phyloP scores from a whole-genome alignment of 2,113 vertebrate species.

The Hippocampus guttulatus region DNA sequence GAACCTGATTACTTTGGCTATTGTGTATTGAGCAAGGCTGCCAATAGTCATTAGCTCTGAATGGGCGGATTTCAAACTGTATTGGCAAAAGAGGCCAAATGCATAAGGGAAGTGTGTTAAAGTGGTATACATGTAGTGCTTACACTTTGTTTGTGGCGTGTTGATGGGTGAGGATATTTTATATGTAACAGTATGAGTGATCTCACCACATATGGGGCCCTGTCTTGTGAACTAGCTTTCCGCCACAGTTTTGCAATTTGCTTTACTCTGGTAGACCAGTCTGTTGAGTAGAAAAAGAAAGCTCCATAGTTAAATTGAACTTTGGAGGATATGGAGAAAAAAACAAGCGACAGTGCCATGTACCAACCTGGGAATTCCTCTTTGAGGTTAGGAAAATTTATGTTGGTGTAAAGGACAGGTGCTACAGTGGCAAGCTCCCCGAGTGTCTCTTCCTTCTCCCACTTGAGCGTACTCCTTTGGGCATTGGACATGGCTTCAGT shows the following conservation, averaged over 20 bases:
- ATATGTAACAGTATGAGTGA: slow-evolving; percentile 16
- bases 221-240: slow-evolving; percentile 97
- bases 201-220: slow-evolving; percentile 97
- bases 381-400: slow-evolving; percentile 92
- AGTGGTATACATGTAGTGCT: slow-evolving; percentile 9
- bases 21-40: slow-evolving; percentile 30
- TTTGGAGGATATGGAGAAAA: not conserved
- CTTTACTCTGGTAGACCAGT: slow-evolving; percentile 96
- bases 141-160: slow-evolving; percentile 1
- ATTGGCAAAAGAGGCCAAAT: slow-evolving; percentile 35
- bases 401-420: slow-evolving; percentile 94
- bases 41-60: slow-evolving; percentile 50
- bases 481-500: slow-evolving; percentile 90
- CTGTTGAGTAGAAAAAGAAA: slow-evolving; percentile 62
- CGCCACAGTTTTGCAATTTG: slow-evolving; percentile 98
- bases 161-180: not conserved
- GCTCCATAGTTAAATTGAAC: slow-evolving; percentile 9
- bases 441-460: slow-evolving; percentile 97
- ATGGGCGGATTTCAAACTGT: slow-evolving; percentile 37
- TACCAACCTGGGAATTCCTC: slow-evolving; percentile 92
- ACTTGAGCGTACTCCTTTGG: slow-evolving; percentile 93
- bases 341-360: not conserved
- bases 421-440: slow-evolving; percentile 95
- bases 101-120: slow-evolving; percentile 23
- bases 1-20: slow-evolving; percentile 42